phyloP scores from a whole-genome alignment of 2,113 vertebrate genomes.

The Hiodon tergisus region DNA sequence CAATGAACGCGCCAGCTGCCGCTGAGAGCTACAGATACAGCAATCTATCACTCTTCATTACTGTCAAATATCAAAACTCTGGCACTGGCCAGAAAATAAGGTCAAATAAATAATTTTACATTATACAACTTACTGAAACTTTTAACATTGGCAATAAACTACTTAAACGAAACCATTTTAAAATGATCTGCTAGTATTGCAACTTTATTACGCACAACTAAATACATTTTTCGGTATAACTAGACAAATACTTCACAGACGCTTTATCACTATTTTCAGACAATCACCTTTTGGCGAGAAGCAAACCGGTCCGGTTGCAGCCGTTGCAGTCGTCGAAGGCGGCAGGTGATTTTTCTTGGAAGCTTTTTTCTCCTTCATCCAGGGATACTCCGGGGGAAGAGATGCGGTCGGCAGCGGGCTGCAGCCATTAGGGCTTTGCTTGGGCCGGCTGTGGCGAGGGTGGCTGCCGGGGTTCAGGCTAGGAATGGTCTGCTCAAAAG shows the following conservation, averaged over 20 bases:
- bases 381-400: conserved; percentile 86
- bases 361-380: conserved; percentile 98
- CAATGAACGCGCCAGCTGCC: conserved; percentile 83
- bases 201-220: conserved; percentile 13
- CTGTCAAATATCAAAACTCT: conserved; percentile 92
- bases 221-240: neutral
- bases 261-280: conserved; percentile 79
- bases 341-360: conserved; percentile 77
- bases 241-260: conserved; percentile 48
- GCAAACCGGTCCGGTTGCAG: conserved; percentile 73
- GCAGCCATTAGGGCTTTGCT: conserved; percentile 75
- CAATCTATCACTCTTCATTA: conserved; percentile 99
- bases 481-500: conserved; percentile 93
- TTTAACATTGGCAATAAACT: conserved; percentile 38
- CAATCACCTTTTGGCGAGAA: conserved; percentile 95
- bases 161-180: neutral
- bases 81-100: conserved; percentile 80
- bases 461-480: conserved; percentile 85
- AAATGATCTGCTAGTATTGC: conserved; percentile 1
- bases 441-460: conserved; percentile 85
- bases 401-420: conserved; percentile 73
- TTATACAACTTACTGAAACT: conserved; percentile 72
- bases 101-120: conserved; percentile 84
- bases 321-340: conserved; percentile 61
- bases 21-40: conserved; percentile 84